phyloP scores from a whole-genome alignment of 2,113 vertebrate species.

The Lepus timidus region DNA sequence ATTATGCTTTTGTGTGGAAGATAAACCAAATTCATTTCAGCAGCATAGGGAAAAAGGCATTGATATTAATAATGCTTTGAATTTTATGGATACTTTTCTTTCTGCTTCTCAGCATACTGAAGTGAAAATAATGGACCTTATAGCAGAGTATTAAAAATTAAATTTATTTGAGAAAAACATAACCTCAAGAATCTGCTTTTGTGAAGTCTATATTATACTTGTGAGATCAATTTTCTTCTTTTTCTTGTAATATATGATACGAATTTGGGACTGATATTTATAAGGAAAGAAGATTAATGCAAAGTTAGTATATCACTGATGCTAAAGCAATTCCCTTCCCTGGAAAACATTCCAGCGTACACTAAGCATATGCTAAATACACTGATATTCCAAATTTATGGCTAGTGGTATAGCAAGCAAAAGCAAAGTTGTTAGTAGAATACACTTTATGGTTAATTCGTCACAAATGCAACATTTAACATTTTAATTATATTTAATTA shows the following conservation, averaged over 20 bases:
- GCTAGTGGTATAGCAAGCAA: neutral
- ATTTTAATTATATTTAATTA: constrained; percentile 5
- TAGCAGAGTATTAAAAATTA: neutral
- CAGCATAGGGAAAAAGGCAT: neutral
- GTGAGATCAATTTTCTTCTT: neutral
- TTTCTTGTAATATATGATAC: neutral
- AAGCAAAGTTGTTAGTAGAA: neutral
- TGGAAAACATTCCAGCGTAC: constrained; percentile 5
- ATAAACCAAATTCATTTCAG: constrained; percentile 32
- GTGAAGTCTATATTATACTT: neutral
- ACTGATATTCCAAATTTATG: neutral
- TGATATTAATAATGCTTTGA: constrained; percentile 19
- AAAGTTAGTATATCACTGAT: neutral
- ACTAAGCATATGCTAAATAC: constrained; percentile 5
- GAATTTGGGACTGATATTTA: neutral
- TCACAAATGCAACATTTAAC: neutral
- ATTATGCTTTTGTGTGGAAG: constrained; percentile 31
- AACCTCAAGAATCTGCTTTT: neutral
- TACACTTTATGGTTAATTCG: neutral
- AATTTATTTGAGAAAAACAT: neutral
- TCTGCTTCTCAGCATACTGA: neutral
- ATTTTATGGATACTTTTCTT: constrained; percentile 2
- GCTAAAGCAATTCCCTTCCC: neutral
- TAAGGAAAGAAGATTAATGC: neutral
- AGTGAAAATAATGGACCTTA: neutral